Conservation (phyloP, 2,797 vertebrate genomes). For the Semaprochilodus insignis region DNA sequence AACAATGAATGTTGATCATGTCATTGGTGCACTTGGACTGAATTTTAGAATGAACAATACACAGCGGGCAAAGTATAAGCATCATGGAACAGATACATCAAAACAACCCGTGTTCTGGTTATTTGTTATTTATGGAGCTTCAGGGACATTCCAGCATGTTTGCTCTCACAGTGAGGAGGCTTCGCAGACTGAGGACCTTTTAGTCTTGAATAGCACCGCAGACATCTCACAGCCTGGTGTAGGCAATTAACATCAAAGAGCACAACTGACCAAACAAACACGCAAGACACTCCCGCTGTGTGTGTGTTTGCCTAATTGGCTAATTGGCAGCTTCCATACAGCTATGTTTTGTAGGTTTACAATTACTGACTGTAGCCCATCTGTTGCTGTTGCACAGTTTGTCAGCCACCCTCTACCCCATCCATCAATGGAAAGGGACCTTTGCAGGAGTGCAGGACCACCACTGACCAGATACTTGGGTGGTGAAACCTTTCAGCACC, state of each 20-base stretch:
- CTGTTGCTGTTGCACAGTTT: too few relatives aligned
- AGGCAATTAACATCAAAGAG: constrained; percentile 1
- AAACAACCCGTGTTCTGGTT: not conserved
- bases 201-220: not conserved
- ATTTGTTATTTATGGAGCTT: not conserved
- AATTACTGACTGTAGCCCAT: too few relatives aligned
- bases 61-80: not conserved
- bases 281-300: not conserved
- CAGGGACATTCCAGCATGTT: not conserved
- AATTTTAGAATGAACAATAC: not conserved
- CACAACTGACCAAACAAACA: not conserved
- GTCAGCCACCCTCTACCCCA: too few relatives aligned
- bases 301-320: not conserved
- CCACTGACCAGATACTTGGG: not conserved
- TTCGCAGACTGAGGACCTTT: not conserved
- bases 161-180: not conserved
- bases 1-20: not conserved
- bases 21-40: not conserved
- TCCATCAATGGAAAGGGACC: too few relatives aligned
- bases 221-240: not conserved
- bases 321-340: too few relatives aligned
- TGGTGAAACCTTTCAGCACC: not conserved
- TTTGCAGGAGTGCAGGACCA: too few relatives aligned
- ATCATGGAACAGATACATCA: not conserved
- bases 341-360: too few relatives aligned